These are phyloP conservation scores for Melanerpes formicivorus DNA, from an alignment of 2,113 vertebrate genomes.

Conservation along the genomic window DNA sequence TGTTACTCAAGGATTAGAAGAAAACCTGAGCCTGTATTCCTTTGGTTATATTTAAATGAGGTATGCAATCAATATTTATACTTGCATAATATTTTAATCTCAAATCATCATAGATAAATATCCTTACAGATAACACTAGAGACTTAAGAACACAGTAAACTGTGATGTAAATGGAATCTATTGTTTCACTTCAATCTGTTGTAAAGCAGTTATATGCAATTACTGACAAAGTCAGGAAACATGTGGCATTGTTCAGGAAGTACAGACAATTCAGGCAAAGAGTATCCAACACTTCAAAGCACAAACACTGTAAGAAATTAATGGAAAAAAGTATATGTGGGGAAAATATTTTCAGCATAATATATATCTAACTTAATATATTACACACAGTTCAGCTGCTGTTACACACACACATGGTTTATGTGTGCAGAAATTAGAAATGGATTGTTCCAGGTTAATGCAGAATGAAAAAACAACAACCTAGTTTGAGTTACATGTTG, in stretches of 20 bases:
- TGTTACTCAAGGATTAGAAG: neutral
- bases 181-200: neutral
- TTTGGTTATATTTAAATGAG: neutral
- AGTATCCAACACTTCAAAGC: neutral
- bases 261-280: neutral
- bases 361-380: slow-evolving; percentile 2
- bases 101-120: too few relatives aligned
- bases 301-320: neutral
- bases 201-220: neutral
- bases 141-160: neutral
- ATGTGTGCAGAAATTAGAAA: neutral
- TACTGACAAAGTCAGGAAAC: neutral
- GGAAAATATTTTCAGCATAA: slow-evolving; percentile 1
- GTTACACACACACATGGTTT: neutral
- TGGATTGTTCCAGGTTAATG: neutral
- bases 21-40: neutral
- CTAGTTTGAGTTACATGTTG: neutral
- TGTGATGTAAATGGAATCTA: neutral
- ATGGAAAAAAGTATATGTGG: neutral
- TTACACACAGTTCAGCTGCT: neutral
- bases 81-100: neutral
- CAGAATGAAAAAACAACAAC: neutral
- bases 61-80: neutral
- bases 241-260: neutral
- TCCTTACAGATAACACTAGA: neutral